Evolutionary conservation across 2,888 invertebrate genomes (phyloP), one percentile per base, ranked within the genome.

Genomic region (Chymomyza amoena): DNA sequence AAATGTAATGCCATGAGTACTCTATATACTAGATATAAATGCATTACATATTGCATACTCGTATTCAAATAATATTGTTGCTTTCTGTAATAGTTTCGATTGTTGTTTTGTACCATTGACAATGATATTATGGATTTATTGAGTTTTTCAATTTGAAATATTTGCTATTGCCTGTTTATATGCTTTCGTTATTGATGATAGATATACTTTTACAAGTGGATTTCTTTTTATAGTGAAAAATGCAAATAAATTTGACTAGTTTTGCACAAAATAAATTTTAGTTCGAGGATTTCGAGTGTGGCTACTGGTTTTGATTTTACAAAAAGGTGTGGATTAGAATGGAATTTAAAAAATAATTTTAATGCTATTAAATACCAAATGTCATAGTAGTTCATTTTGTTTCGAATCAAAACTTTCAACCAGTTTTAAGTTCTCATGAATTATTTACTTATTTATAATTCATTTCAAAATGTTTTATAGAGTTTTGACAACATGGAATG

Each of bases 31-130:
- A n/a, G n/a, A n/a, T 60, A 57, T 56, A 64, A 73, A 63, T 74
- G 70, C 67, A 74, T 74, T 70, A 66, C 66, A 51, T 61, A 36
- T 45, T 36, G 36, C 39, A 18, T 66, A 61, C 73, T 73, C 73
- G 65, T 56, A 69, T 70, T 70, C 64, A 66, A 75, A 78, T 69
- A 73, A 66, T 72, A 76, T 70, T 70, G 62, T 78, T 70, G 69
- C 62, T 64, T 66, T 63, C 51, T 66, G 62, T 69, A 78, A 69
- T 70, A 73, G 72, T 70, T 79, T 68, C 62, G 75, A 71, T 71
- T 64, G 52, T 45, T 45, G 1, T 13, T 45, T 45, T 45, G 39
- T 45, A 13, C 39, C 13, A 45, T 45, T 45, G 39, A 45, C 39
- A 45, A 45, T 45, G 39, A 45, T 45, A 45, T 45, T 45, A 45